A percentile compares a stretch with the other conserved stretches of the same genome.
phyloP scores from a whole-genome alignment of 2,888 invertebrate species.

The Drosophila borealis region DNA sequence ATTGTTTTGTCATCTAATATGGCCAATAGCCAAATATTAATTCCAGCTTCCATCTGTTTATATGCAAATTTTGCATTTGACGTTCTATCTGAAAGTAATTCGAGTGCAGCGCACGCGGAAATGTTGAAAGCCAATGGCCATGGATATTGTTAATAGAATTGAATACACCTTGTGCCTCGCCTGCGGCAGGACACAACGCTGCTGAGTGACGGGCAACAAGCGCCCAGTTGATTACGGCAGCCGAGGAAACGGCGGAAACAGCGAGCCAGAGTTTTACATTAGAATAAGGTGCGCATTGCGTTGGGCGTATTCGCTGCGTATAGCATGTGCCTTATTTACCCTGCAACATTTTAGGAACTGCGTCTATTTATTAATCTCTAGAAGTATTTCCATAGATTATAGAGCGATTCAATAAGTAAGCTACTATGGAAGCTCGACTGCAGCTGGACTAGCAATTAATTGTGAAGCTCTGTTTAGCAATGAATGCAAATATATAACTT shows the following conservation, averaged over 20 bases:
- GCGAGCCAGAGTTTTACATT: constrained; percentile 6
- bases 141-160: constrained; percentile 34
- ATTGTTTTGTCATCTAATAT: constrained; percentile 78
- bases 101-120: constrained; percentile 62
- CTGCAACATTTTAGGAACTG: too few relatives aligned
- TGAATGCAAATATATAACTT: too few relatives aligned
- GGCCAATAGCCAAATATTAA: constrained; percentile 79
- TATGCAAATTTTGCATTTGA: constrained; percentile 63
- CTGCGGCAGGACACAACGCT: constrained; percentile 27
- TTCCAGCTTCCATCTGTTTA: constrained; percentile 68
- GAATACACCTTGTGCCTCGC: constrained; percentile 19
- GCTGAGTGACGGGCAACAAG: constrained; percentile 45
- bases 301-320: not conserved
- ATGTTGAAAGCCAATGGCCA: constrained; percentile 61
- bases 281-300: constrained; percentile 6
- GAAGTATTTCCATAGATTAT: too few relatives aligned
- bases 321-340: too few relatives aligned
- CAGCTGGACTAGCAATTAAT: too few relatives aligned
- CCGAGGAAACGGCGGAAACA: constrained; percentile 5
- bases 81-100: constrained; percentile 57
- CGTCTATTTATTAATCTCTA: too few relatives aligned
- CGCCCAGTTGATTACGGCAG: constrained; percentile 45
- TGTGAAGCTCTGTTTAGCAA: too few relatives aligned
- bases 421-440: too few relatives aligned
- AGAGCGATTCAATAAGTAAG: too few relatives aligned